Evolutionary conservation across 2,888 invertebrate species (phyloP), one percentile per base, ranked within the genome.

Genomic region (Catocala nupta): DNA sequence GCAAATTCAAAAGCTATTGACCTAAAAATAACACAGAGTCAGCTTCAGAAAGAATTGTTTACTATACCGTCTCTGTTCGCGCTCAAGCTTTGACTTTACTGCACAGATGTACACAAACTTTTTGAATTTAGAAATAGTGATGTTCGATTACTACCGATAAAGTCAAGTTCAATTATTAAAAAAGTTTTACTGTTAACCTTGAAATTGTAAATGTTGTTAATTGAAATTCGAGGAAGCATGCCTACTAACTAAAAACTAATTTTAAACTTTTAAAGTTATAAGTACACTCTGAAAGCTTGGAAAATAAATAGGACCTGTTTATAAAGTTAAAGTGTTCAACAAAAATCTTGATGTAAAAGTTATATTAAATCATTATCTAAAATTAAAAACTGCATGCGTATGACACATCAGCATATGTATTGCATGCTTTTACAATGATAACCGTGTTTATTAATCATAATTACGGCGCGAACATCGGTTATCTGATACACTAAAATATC

Each of bases 1-100:
- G 89, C 89, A 84, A 90, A 90, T 89, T 84, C 86, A 86, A 87
- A 87, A 87, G 88, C 87, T 87, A 89, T 90, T 89, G 89, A 87
- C 91, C 91, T 90, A 92, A 88, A 91, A 91, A 92, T 92, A 91
- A 82, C 86, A 72, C 79, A 65, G 69, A 76, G 77, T 69, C 68
- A 69, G 77, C 72, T 69, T 69, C 71, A 75, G 81, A 88, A 87
- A 86, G 83, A 88, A 88, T 86, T 90, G 90, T 90, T 90, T 90
- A 91, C 89, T 73, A 73, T 68, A 77, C 55, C 63, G 49, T 63
- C 66, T 68, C 63, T 83, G 81, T 83, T 84, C 83, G 70, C 75
- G 83, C 77, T 77, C 70, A 63, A 71, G 68, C 70, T 67, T 73
- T 73, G 65, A 78, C 73, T 77, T 68, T 56, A 67, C 65, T 65